Base-by-base conservation (phyloP, 1,140 invertebrate species). In the Mercenaria mercenaria region DNA sequence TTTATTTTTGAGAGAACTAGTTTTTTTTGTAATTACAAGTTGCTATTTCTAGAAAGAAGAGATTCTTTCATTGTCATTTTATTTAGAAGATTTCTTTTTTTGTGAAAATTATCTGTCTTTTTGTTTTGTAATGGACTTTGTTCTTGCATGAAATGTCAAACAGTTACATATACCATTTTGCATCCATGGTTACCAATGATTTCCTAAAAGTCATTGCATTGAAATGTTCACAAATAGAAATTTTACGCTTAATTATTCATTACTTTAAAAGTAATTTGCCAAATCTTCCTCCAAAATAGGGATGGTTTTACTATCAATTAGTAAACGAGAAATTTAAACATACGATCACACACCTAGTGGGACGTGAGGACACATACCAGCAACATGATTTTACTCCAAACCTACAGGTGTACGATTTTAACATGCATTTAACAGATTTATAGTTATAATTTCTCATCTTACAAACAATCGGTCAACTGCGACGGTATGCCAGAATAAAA, bases 391-490 rank as follows among this genome's bases (percentile, higher is more conserved):
- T 18, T 39, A 72, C 67, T 72, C 10, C 34, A 11, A 23, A 11
- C 13, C 11, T 10, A 39, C 37, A 39, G 67, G 18, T 72, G 8
- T 72, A 39, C 67, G 20, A 4, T 72, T 72, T 72, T 39, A 72
- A 37, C 29, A 26, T 32, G 10, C 67, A 20, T 39, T 72, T 72
- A 72, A 39, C 37, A 72, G 67, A 72, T 72, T 72, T 72, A 72
- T 72, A 23, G 34, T 72, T 41, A 4, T 72, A 72, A 72, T 72
- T 72, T 72, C 67, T 72, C 67, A 72, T 72, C 67, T 72, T 72
- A 72, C 67, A 20, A 41, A 37, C 11, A 39, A 23, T 29, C 67
- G n/a, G 10, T 72, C 34, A 72, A 11, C 2, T 72, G 29, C 37
- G 34, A 72, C 67, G 34, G 34, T 72, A 41, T 37, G 34, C 67